phyloP scores from a whole-genome alignment of 2,797 vertebrate species.

The Avahi laniger region DNA sequence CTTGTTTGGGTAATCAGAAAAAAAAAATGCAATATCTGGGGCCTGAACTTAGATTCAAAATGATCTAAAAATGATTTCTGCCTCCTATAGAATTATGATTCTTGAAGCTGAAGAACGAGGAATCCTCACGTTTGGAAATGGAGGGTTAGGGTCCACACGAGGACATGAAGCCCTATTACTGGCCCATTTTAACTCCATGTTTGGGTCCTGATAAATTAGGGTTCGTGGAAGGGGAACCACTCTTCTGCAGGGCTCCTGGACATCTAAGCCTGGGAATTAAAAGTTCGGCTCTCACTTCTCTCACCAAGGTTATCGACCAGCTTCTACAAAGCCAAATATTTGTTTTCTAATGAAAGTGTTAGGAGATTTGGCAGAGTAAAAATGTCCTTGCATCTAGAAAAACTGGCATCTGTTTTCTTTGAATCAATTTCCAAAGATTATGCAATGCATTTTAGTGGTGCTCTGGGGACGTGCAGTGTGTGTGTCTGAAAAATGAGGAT shows the following conservation, averaged over 20 bases:
- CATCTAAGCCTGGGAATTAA: background rate
- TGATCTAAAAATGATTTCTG: background rate
- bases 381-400: slow-evolving; percentile 46
- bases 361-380: background rate
- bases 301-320: slow-evolving; percentile 7
- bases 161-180: background rate
- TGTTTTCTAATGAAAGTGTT: slow-evolving; percentile 51
- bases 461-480: background rate
- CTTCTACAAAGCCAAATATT: slow-evolving; percentile 48
- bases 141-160: background rate
- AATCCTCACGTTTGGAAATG: background rate
- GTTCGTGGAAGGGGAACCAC: background rate
- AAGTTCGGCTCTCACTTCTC: background rate
- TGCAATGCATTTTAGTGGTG: slow-evolving; percentile 18
- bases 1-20: background rate
- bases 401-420: slow-evolving; percentile 56
- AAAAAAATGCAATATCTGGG: background rate
- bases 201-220: background rate
- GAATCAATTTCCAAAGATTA: slow-evolving; percentile 56
- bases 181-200: background rate
- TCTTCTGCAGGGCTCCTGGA: background rate
- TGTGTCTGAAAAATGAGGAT: slow-evolving; percentile 11
- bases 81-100: background rate
- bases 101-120: background rate
- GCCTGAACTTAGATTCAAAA: background rate